Evolutionary conservation across 2,888 invertebrate genomes (phyloP), one percentile per base, ranked within the genome.

Genomic region (Drosophila fungiperda): DNA sequence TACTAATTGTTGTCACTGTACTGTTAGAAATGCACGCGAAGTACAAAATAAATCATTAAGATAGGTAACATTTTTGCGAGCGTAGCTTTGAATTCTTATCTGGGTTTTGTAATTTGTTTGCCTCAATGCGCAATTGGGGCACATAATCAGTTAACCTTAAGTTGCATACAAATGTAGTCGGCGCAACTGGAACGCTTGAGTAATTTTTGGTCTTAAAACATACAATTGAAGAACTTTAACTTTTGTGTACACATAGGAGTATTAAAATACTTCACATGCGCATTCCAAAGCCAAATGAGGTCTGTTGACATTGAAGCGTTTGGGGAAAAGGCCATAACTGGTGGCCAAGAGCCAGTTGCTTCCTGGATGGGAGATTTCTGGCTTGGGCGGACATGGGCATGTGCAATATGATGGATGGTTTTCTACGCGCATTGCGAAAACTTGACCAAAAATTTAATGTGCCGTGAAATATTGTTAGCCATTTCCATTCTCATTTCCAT

Each of bases 391-490:
- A 57, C 53, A 35, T 38, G 52, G 42, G 40, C 29, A 38, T 45
- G 36, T 65, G 66, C 70, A 76, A 68, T 50, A 63, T 72, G 77
- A 80, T 76, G 61, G 48, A 76, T 76, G 54, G 65, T 29, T 64
- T 49, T 36, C 9, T 15, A n/a, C 40, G 65, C 12, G 38, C 17
- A 52, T 75, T 75, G 75, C 67, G 54, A 75, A 78, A 68, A 54
- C 45, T 40, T 68, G 76, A 68, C 76, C 69, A 78, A 70, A 72
- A 68, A 76, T 68, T 58, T 68, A 78, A 82, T 83, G 81, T 82
- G 68, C 73, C 82, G 68, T 83, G 84, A 81, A 78, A 81, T 74
- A 67, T 81, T 69, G 58, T 58, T 69, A 50, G 81, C 23, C 48
- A 73, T 78, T 73, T 63, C 9, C 48, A 73, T 78, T 73, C 58